Evolutionary conservation across 2,888 invertebrate genomes (phyloP).

Genomic region (Pheosia tremula): DNA sequence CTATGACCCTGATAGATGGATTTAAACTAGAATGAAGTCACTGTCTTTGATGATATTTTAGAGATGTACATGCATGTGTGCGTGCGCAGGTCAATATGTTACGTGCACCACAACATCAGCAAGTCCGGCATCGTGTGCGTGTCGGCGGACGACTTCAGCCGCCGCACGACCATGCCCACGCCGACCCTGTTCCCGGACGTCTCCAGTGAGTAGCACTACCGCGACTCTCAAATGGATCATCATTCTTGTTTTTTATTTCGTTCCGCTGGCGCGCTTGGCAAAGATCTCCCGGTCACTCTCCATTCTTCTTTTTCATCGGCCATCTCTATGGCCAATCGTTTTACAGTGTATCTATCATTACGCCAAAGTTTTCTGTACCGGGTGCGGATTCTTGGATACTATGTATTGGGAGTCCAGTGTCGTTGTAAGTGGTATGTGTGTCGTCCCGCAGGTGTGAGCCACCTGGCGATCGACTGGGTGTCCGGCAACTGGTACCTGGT

Average conservation of each 20-base stretch:
- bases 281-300: no score
- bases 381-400: no score
- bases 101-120: conserved; percentile 87
- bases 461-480: conserved; percentile 93
- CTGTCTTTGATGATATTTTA: background rate
- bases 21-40: background rate
- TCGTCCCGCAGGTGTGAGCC: conserved; percentile 86
- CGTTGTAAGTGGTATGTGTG: background rate
- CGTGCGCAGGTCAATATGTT: conserved; percentile 86
- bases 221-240: background rate
- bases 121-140: conserved; percentile 86
- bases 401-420: background rate
- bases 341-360: no score
- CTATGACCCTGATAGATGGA: no score
- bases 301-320: no score
- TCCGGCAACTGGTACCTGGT: conserved; percentile 94
- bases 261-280: no score
- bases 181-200: conserved; percentile 87
- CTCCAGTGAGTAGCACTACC: conserved; percentile 78
- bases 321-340: no score
- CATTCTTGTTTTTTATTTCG: no score
- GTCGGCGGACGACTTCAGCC: conserved; percentile 85
- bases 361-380: no score
- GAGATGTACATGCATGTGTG: background rate
- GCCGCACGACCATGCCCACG: conserved; percentile 83